Percentiles rank a stretch among this genome's conserved stretches.
phyloP scores from a whole-genome alignment of 2,888 invertebrate genomes.

The Hirudinaria manillensis region DNA sequence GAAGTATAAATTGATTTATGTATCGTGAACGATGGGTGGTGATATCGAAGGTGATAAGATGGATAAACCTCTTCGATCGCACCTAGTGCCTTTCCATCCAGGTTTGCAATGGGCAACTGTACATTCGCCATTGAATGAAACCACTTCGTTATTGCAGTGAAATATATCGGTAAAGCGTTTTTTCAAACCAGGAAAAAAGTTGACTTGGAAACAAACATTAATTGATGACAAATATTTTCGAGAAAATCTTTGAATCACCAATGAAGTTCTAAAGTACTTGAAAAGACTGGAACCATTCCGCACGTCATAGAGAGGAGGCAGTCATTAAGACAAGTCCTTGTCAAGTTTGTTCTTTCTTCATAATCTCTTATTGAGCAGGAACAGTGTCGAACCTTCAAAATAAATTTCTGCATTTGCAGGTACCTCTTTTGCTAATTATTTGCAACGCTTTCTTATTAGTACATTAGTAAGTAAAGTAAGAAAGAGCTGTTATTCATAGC shows the following conservation, averaged over 20 bases:
- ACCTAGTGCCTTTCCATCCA: neutral
- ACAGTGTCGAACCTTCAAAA: too few relatives aligned
- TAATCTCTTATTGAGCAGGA: too few relatives aligned
- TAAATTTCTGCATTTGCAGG: too few relatives aligned
- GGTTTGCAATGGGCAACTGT: neutral
- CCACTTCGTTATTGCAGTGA: neutral
- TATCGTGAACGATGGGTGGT: neutral
- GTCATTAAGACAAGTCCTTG: too few relatives aligned
- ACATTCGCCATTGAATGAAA: neutral
- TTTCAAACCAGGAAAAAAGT: neutral
- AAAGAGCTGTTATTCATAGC: too few relatives aligned
- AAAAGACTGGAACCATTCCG: too few relatives aligned
- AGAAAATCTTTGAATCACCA: neutral
- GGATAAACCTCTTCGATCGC: neutral
- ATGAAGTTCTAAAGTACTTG: neutral
- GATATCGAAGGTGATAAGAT: neutral
- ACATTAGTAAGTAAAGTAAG: too few relatives aligned
- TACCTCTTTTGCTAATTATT: too few relatives aligned
- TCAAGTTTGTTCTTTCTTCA: too few relatives aligned
- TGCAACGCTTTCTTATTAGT: too few relatives aligned
- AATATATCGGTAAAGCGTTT: neutral
- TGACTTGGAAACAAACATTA: neutral
- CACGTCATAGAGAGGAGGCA: too few relatives aligned
- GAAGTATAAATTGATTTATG: neutral
- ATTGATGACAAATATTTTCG: neutral